Evolutionary conservation across 2,113 vertebrate species (phyloP).

Genomic region (Psettodes erumei): DNA sequence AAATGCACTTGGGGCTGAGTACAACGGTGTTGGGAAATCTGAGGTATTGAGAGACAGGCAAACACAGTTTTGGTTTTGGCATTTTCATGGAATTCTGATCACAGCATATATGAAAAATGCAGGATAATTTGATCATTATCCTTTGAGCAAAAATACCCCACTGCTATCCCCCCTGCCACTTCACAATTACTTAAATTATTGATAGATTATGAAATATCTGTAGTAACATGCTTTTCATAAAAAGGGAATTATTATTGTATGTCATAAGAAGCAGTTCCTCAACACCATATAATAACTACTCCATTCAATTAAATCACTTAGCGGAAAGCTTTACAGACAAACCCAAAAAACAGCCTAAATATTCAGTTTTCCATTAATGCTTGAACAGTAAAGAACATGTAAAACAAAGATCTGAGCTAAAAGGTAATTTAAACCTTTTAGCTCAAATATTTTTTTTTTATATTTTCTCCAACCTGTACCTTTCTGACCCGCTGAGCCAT

Average conservation of each 20-base stretch:
- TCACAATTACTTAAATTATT: neutral
- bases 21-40: neutral
- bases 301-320: neutral
- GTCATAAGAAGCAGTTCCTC: neutral
- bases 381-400: neutral
- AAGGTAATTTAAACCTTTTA: neutral
- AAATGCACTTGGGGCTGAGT: neutral
- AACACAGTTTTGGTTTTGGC: neutral
- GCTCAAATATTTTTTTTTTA: neutral
- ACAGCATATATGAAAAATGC: neutral
- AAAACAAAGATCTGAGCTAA: neutral
- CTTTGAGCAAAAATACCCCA: neutral
- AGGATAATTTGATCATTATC: neutral
- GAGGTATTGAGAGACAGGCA: neutral
- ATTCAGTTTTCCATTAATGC: neutral
- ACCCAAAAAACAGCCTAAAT: neutral
- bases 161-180: neutral
- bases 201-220: neutral
- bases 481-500: neutral
- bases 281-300: neutral
- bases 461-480: neutral
- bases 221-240: neutral
- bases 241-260: neutral
- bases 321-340: neutral
- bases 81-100: neutral